Conservation (phyloP, 2,888 invertebrate species). For the Apamea monoglypha region DNA sequence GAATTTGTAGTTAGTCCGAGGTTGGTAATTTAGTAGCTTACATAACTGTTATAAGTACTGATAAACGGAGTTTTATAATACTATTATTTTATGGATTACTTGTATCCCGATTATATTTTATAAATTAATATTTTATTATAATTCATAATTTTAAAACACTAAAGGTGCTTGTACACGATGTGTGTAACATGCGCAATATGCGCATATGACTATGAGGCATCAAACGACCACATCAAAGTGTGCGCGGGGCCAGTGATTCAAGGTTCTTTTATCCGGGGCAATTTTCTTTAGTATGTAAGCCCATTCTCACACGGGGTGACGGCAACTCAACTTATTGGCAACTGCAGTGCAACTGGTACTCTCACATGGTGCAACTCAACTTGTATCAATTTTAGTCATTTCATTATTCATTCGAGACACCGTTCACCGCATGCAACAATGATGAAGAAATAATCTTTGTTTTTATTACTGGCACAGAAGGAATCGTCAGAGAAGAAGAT, state of each 20-base stretch:
- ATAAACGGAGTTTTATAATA: background rate
- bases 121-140: background rate
- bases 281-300: too few relatives aligned
- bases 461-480: background rate
- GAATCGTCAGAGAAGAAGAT: background rate
- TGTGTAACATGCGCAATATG: background rate
- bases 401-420: too few relatives aligned
- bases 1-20: constrained; percentile 4
- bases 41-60: background rate
- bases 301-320: background rate
- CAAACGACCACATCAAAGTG: background rate
- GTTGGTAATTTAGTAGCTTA: background rate
- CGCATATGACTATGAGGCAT: background rate
- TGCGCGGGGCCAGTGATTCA: too few relatives aligned
- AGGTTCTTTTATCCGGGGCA: too few relatives aligned
- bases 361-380: background rate
- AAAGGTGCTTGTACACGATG: background rate
- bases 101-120: background rate
- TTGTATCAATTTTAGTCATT: background rate
- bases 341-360: background rate
- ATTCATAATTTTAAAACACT: background rate
- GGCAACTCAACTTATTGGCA: background rate
- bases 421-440: background rate
- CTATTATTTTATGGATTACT: background rate
- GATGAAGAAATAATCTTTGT: background rate